phyloP scores from a whole-genome alignment of 2,797 vertebrate species.

The Rhinichthys osculus region DNA sequence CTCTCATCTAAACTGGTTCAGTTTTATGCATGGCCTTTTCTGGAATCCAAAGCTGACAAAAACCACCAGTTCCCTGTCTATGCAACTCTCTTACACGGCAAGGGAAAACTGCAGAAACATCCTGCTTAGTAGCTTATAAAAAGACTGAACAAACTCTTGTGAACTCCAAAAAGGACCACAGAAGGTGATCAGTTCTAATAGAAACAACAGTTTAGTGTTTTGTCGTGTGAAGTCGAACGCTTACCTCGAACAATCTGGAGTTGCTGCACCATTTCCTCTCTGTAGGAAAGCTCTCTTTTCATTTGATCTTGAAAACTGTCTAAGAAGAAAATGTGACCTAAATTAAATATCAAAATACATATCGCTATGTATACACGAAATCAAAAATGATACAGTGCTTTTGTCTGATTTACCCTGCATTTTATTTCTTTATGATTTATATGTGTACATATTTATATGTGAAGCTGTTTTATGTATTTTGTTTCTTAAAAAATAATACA shows the following conservation, averaged over 20 bases:
- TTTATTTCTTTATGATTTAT: neutral
- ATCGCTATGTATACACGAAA: too few relatives aligned
- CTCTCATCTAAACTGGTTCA: conserved; percentile 28
- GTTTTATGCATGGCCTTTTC: conserved; percentile 12
- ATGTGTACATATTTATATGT: neutral
- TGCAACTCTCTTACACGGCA: neutral
- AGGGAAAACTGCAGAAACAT: too few relatives aligned
- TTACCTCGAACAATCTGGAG: conserved; percentile 98
- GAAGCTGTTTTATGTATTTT: neutral
- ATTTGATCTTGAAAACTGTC: conserved; percentile 99
- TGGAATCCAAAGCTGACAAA: conserved; percentile 1
- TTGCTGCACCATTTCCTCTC: conserved; percentile 98
- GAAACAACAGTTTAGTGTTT: neutral
- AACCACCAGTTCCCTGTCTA: neutral
- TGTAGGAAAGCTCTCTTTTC: conserved; percentile 96
- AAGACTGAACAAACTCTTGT: neutral
- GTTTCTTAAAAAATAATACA: neutral
- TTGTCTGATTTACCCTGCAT: neutral
- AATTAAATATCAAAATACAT: conserved; percentile 21
- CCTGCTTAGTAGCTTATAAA: neutral
- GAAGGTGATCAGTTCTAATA: neutral
- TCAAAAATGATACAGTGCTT: neutral
- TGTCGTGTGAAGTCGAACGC: conserved; percentile 54
- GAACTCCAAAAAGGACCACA: neutral
- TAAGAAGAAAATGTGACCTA: conserved; percentile 69